Conservation (phyloP, 1,140 invertebrate genomes). For the Drosophila grimshawi region DNA sequence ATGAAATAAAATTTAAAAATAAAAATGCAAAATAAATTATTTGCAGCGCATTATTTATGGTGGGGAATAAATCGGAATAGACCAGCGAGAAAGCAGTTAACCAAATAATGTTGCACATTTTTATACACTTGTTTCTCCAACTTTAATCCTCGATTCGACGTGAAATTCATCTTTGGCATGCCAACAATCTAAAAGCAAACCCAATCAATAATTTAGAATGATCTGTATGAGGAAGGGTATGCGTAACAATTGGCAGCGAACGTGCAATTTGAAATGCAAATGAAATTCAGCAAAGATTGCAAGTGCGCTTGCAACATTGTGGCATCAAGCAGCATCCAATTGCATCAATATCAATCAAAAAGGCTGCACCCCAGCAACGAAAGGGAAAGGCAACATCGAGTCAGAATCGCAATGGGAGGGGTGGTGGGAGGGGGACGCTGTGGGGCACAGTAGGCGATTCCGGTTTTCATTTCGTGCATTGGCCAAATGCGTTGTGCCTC, state of each 20-base stretch:
- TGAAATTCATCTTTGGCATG: too few species aligned
- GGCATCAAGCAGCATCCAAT: slow-evolving; percentile 33
- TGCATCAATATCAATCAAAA: slow-evolving; percentile 53
- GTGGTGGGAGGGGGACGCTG: slow-evolving; percentile 22
- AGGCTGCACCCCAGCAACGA: slow-evolving; percentile 46
- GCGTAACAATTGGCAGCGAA: slow-evolving; percentile 24
- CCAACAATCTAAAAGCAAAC: not conserved
- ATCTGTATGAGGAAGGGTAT: not conserved
- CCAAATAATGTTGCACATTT: too few species aligned
- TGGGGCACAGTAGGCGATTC: slow-evolving; percentile 52
- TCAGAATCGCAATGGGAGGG: not conserved
- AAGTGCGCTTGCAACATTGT: slow-evolving; percentile 16
- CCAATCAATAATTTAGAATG: slow-evolving; percentile 4
- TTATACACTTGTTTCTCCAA: too few species aligned
- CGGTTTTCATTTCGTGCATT: slow-evolving; percentile 66
- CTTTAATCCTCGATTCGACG: too few species aligned
- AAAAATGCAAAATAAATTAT: slow-evolving; percentile 53
- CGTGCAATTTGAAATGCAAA: slow-evolving; percentile 47
- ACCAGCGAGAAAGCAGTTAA: not conserved
- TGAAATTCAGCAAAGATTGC: slow-evolving; percentile 34
- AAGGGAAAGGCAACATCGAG: slow-evolving; percentile 60
- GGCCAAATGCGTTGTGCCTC: slow-evolving; percentile 64
- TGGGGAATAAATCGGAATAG: not conserved
- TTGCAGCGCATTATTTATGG: slow-evolving; percentile 16
- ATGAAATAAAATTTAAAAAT: slow-evolving; percentile 72